Base-by-base conservation (phyloP, 1,140 invertebrate genomes). In the Hyposmocoma kahamanoa region DNA sequence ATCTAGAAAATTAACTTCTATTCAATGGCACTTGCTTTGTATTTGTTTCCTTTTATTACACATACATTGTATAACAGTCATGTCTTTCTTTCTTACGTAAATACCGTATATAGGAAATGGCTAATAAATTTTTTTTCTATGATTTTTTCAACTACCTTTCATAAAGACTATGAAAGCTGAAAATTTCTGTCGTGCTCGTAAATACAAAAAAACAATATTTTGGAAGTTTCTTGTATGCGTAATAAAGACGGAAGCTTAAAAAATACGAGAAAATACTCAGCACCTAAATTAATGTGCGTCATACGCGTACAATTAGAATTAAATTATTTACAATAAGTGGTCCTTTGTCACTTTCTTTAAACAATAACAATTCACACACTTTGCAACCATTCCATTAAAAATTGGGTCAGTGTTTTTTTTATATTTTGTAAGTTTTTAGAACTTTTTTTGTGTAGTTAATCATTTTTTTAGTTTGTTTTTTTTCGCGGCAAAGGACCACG, bases 1-100 rank as follows among this genome's bases (percentile, higher is more conserved):
- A 74, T 67, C 49, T 41, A 15, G 53, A 57, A 53, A 71, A 74
- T 71, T 57, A 62, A 58, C 70, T 75, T 68, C 68, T 64, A 53
- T 55, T 46, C 26, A 52, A 71, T 76, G 69, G 69, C 67, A 74
- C 58, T 70, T 74, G 71, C 71, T 62, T 60, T 50, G 19, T 11
- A 9, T 15, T 8, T 21, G 28, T 6, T 36, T 22, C 20, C 21
- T 42, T 42, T 9, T 21, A 42, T 17, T 15, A 17, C 24, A 26
- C 24, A 26, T 26, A 11, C 24, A 26, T 6, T 6, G 11, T 26
- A 26, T 26, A 26, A 26, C 11, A 26, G 5, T 26, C 5, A 26
- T 6, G 11, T 26, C 24, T 6, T 26, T 26, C 11, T 6, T 26
- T 6, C 5, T 26, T 5, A 6, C 24, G 11, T 6, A 26, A 6